phyloP scores from a whole-genome alignment of 23 tunicate genomes.

The Trididemnum nubilum region DNA sequence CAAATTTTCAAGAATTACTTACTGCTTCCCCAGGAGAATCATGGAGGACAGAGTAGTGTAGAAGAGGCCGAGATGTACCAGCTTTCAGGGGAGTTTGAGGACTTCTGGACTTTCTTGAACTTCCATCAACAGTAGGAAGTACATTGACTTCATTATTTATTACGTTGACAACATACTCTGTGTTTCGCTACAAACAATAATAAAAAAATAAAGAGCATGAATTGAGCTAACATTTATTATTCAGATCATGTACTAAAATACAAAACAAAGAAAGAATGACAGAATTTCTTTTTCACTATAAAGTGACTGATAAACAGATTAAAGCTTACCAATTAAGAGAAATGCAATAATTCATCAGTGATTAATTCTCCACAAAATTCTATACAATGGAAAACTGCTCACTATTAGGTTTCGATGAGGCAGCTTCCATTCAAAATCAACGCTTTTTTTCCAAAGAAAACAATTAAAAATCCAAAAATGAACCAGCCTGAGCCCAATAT shows the following conservation, averaged over 20 bases:
- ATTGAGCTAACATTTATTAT: too few relatives aligned
- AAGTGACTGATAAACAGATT: too few relatives aligned
- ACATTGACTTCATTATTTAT: constrained; percentile 81
- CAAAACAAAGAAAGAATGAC: background rate
- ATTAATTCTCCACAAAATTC: too few relatives aligned
- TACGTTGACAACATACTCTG: constrained; percentile 68
- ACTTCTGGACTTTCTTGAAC: constrained; percentile 32
- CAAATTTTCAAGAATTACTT: constrained; percentile 7
- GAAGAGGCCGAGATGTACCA: constrained; percentile 33
- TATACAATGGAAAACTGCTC: too few relatives aligned
- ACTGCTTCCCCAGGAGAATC: constrained; percentile 89
- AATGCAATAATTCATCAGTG: too few relatives aligned
- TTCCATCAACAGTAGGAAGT: constrained; percentile 69
- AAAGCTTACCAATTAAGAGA: too few relatives aligned
- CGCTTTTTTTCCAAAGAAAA: too few relatives aligned
- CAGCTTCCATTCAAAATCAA: too few relatives aligned
- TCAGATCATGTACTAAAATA: background rate
- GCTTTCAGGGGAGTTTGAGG: constrained; percentile 29
- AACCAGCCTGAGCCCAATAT: too few relatives aligned
- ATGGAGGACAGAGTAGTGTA: constrained; percentile 73
- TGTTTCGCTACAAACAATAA: constrained; percentile 72
- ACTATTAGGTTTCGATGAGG: too few relatives aligned
- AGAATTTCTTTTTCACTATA: too few relatives aligned
- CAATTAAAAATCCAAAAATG: too few relatives aligned
- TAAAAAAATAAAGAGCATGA: background rate